These are phyloP conservation scores for Myotis brandtii DNA, from an alignment of 2,113 vertebrate genomes.

Conservation along the genomic window DNA sequence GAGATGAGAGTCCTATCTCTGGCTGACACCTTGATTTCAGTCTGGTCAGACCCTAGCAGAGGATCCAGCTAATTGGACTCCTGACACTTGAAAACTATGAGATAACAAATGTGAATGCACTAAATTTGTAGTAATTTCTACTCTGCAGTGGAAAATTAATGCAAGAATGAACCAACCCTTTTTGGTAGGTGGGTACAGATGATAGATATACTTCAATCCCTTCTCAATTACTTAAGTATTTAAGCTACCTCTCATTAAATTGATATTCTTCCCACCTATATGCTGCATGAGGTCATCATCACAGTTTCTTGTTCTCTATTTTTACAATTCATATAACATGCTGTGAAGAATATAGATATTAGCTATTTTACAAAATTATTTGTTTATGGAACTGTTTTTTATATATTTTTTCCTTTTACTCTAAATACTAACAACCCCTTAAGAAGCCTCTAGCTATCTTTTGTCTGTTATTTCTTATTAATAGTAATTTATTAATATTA, in stretches of 20 bases:
- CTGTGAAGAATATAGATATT: background rate
- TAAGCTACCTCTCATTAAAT: background rate
- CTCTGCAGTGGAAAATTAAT: background rate
- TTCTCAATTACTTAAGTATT: background rate
- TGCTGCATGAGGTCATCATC: background rate
- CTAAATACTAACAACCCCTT: background rate
- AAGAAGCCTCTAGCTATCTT: background rate
- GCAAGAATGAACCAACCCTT: background rate
- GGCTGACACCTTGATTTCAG: background rate
- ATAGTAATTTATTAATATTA: slow-evolving; percentile 15
- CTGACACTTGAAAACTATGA: background rate
- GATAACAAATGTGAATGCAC: background rate
- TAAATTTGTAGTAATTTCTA: background rate
- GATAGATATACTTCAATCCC: background rate
- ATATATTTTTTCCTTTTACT: background rate
- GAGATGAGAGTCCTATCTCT: background rate
- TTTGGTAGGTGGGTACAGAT: background rate
- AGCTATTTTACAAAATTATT: background rate
- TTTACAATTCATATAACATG: background rate
- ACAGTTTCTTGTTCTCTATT: background rate
- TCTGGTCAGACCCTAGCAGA: background rate
- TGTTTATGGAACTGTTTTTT: background rate
- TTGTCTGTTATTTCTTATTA: background rate
- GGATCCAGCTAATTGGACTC: background rate
- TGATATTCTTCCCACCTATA: background rate